These are phyloP conservation scores for Melanchra persicariae DNA, from an alignment of 2,888 invertebrate genomes.

Conservation along the genomic window DNA sequence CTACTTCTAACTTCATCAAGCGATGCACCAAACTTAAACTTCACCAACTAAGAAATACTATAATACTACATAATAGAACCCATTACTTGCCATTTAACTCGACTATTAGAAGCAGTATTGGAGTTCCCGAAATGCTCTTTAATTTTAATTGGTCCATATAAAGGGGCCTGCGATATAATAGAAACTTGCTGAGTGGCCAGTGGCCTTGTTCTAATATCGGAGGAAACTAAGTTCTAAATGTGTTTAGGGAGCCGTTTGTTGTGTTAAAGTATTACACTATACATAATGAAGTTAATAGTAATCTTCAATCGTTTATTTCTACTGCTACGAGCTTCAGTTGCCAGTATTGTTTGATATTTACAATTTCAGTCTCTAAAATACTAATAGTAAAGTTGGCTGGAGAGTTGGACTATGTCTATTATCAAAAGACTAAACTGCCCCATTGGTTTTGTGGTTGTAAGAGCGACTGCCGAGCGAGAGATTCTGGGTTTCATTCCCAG, in stretches of 20 bases:
- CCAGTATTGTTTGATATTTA: not conserved
- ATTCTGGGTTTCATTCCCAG: too few relatives aligned
- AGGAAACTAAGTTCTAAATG: constrained; percentile 23
- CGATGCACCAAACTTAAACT: not conserved
- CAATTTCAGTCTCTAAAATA: not conserved
- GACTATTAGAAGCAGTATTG: constrained; percentile 49
- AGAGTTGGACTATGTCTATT: not conserved
- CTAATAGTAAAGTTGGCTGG: too few relatives aligned
- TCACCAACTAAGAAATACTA: constrained; percentile 3
- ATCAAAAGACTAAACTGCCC: too few relatives aligned
- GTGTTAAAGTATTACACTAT: not conserved
- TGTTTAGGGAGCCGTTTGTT: constrained; percentile 16
- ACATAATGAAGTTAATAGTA: not conserved
- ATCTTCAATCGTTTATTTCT: not conserved
- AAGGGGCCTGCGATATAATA: constrained; percentile 67
- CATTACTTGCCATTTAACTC: constrained; percentile 38
- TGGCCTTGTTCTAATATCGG: constrained; percentile 47
- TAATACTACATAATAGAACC: constrained; percentile 21
- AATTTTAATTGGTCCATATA: constrained; percentile 66
- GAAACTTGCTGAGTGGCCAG: constrained; percentile 56
- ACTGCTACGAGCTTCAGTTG: not conserved
- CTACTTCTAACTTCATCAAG: constrained; percentile 7
- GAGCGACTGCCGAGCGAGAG: too few relatives aligned
- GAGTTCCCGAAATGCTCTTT: constrained; percentile 65
- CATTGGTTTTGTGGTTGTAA: too few relatives aligned